These are phyloP conservation scores for Corapipo altera DNA, from an alignment of 2,113 vertebrate species.

Conservation along the genomic window DNA sequence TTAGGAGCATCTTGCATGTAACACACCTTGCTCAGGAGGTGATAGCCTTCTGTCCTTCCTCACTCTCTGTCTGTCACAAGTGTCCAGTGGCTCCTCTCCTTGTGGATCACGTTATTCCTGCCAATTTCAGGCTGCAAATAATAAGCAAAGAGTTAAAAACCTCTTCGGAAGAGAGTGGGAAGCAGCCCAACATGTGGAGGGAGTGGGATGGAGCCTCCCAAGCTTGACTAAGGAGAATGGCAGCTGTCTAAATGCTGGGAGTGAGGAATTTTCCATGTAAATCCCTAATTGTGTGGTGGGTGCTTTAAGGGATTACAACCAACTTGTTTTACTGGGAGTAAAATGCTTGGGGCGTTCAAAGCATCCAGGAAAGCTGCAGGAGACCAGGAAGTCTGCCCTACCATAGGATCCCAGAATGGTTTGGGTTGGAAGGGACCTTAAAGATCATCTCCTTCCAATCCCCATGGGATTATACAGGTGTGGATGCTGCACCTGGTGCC, in stretches of 20 bases:
- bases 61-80: fast-evolving
- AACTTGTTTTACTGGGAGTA: fast-evolving
- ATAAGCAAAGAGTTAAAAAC: background rate
- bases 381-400: background rate
- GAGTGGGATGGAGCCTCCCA: background rate
- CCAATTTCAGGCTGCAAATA: background rate
- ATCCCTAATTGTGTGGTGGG: background rate
- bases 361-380: background rate
- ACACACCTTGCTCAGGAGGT: background rate
- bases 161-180: background rate
- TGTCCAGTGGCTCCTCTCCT: background rate
- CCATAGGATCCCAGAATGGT: background rate
- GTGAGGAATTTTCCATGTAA: background rate
- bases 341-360: background rate
- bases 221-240: background rate
- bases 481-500: background rate
- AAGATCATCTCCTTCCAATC: background rate
- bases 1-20: background rate
- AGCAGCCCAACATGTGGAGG: background rate
- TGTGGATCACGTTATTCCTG: background rate
- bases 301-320: background rate
- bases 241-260: background rate
- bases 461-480: background rate
- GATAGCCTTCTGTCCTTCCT: background rate
- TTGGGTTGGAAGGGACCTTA: background rate